Evolutionary conservation across 2,113 vertebrate species (phyloP).

Genomic region (Paracanthobrama guichenoti): DNA sequence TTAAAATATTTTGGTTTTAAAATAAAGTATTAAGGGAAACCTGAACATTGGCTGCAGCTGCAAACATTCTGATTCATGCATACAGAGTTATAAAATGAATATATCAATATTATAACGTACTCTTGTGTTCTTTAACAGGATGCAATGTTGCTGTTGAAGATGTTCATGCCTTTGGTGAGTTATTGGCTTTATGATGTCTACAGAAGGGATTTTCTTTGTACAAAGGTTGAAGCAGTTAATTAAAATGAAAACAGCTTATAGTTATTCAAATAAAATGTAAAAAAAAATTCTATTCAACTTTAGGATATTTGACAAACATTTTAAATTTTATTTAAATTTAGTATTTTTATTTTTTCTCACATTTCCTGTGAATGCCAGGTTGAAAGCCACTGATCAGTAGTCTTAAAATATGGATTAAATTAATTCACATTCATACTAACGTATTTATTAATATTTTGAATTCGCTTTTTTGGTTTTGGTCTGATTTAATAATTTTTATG

Average conservation of each 20-base stretch:
- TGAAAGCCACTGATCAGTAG: background rate
- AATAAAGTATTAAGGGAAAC: background rate
- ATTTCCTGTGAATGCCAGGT: too few species aligned
- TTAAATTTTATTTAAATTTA: too few species aligned
- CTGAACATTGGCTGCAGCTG: background rate
- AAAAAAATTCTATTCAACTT: too few species aligned
- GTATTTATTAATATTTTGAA: background rate
- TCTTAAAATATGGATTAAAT: background rate
- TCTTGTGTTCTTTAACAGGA: conserved; percentile 55
- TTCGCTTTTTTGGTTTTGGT: background rate
- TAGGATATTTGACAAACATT: background rate
- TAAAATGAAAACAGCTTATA: background rate
- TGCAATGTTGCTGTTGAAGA: conserved; percentile 60
- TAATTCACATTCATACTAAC: background rate
- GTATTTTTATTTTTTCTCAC: too few species aligned
- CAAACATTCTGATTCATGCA: background rate
- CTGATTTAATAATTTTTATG: background rate
- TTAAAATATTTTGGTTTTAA: background rate
- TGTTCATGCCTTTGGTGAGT: conserved; percentile 68
- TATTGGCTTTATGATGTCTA: background rate
- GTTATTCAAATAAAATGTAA: too few species aligned
- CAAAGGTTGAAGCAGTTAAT: background rate
- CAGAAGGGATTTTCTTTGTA: background rate
- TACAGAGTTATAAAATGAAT: background rate
- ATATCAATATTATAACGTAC: conserved; percentile 32